Base-by-base conservation (phyloP, 2,113 vertebrate genomes). In the Mugil cephalus region DNA sequence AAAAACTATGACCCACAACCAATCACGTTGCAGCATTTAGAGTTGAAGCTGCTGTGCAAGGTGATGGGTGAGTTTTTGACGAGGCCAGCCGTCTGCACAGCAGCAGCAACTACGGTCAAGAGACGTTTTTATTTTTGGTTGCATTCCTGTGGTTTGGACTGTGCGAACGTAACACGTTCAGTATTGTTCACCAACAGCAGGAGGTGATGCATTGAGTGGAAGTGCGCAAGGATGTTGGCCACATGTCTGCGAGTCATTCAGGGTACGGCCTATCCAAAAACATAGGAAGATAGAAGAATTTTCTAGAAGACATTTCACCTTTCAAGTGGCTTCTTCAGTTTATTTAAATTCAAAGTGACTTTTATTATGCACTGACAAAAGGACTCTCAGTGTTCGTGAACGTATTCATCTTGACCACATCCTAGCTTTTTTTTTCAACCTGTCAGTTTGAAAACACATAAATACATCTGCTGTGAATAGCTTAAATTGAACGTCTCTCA, bases 361-460 rank as follows among this genome's bases (percentile, higher is more conserved):
- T 69, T 79, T 42, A 46, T 45, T 21, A 8, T 15, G 1, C 45
- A n/a, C n/a, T n/a, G n/a, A n/a, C n/a, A n/a, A n/a, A n/a, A n/a
- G n/a, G n/a, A n/a, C n/a, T n/a, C n/a, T 66, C 40, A 50, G 10
- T 56, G 14, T 30, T 50, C 40, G 45, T 38, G 62, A 13, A 58
- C 56, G 8, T 40, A 52, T 21, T 77, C 60, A 38, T 55, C 8
- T 24, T 15, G 46, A 82, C 82, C 74, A 72, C 88, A 85, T 82
- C 83, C 65, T 48, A 34, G 30, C 40, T 30, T 76, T 81, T 30
- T 76, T 81, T 58, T 65, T 51, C 52, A 24, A 0, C 45, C 21
- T 36, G 36, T 66, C 24, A 46, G 21, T 75, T 59, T 55, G 46
- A 53, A 55, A 11, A 48, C 0, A 0, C 15, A 45, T 30, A 40